Base-by-base conservation (phyloP, 2,113 vertebrate species). In the Elephas maximus region DNA sequence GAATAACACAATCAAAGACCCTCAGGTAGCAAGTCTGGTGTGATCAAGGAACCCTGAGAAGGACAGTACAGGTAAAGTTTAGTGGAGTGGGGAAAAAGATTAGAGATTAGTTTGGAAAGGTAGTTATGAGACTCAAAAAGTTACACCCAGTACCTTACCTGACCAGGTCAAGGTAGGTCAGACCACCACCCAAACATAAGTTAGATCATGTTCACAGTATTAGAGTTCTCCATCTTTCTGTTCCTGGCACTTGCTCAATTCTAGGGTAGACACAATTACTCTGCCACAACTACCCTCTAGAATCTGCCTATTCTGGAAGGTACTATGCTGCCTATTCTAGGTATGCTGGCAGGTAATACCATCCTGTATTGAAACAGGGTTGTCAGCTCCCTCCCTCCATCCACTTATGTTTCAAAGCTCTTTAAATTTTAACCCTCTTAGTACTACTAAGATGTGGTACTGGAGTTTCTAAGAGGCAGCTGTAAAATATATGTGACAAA, bases 391-490 rank as follows among this genome's bases (percentile, higher is more conserved):
- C 1, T 8, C 2, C 33, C 11, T 41, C 24, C 10, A 63, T 41
- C 41, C 74, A 45, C 63, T 90, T 51, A 60, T 14, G 48, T 88
- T 95, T 95, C 85, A 90, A 84, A 92, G 21, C 81, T 88, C 80
- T 90, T 81, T 84, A 44, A 48, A 65, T 44, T 62, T 62, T 62
- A 96, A 91, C 9, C 23, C 8, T 91, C 67, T 62, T 37, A 62
- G 10, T 17, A 51, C 33, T 44, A 53, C 57, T 26, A 87, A 89
- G 92, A 95, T 26, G 15, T 37, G 2, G 44, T 45, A 57, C 1
- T 76, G 24, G 14, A 83, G 14, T 71, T 37, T 33, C 62, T 83
- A 94, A 71, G 11, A 88, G 33, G 74, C 8, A 8, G 51, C n/a
- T 89, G 73, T 45, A 94, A 51, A 88, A 80, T 12, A 81, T 26